Base-by-base conservation (phyloP, 1,140 invertebrate species). In the Sinonovacula constricta region DNA sequence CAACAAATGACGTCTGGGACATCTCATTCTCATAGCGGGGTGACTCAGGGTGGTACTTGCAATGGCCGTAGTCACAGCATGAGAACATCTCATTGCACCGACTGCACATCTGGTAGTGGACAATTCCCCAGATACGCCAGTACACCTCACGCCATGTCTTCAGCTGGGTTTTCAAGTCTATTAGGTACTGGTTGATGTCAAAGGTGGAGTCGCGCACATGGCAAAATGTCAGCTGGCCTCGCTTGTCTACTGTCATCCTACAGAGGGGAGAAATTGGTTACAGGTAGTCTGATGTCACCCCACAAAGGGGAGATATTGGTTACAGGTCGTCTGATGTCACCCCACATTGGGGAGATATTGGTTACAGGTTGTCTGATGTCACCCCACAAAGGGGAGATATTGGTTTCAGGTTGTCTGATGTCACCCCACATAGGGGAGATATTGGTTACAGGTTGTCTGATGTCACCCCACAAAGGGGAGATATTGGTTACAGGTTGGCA, bases 141-240 rank as follows among this genome's bases (percentile, higher is more conserved):
- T 98, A 98, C 0, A 97, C 96, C 86, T 95, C 95, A 0, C 96
- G 92, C 97, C 97, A 98, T 0, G 94, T 94, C 79, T 95, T 95
- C 39, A 97, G 91, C 81, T 96, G 94, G 10, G 93, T 93, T 85
- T 95, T 94, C 24, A 97, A 89, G 78, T 93, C 93, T 12, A 94
- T 87, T 10, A 98, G 94, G 85, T 96, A 96, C 53, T 95, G 94
- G 83, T 95, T 96, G 12, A 98, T 91, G 83, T 95, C 95, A 96
- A 96, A 98, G 0, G 92, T 92, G 14, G 92, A 83, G 82, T 98
- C 96, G 83, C 95, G 72, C 7, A 86, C 80, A 78, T 91, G 90
- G 65, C 81, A 85, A 66, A 87, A 90, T 54, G 85, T 83, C 18
- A 89, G 57, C 28, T 84, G 68, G 0, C 89, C 89, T 54, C 79